These are phyloP conservation scores for Blastobasis lacticolella DNA, from an alignment of 2,888 invertebrate genomes.

Conservation along the genomic window DNA sequence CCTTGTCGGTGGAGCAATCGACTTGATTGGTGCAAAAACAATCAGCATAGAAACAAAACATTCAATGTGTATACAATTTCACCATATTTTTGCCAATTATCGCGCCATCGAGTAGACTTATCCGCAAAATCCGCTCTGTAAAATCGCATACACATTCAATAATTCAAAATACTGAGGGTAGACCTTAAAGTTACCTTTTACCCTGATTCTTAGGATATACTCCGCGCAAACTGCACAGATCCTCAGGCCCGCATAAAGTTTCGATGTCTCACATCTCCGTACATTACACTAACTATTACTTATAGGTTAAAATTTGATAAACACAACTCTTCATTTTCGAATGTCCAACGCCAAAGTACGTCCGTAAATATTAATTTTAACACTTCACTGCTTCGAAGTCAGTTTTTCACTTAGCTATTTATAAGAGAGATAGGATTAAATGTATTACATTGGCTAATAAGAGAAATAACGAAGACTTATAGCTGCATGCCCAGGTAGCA, in stretches of 20 bases:
- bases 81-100: no score
- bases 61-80: no score
- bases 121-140: no score
- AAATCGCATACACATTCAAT: no score
- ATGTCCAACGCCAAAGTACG: neutral
- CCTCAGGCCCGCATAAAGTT: conserved; percentile 13
- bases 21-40: no score
- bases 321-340: conserved; percentile 14
- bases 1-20: no score
- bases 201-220: conserved; percentile 54
- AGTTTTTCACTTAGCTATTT: conserved; percentile 10
- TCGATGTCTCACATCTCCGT: conserved; percentile 28
- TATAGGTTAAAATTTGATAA: conserved; percentile 23
- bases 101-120: no score
- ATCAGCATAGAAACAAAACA: no score
- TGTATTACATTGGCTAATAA: conserved; percentile 26
- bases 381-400: conserved; percentile 6
- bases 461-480: conserved; percentile 17
- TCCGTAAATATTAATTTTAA: conserved; percentile 3
- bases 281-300: conserved; percentile 9
- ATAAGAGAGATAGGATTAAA: conserved; percentile 21
- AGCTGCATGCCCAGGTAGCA: conserved; percentile 50
- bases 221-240: conserved; percentile 38
- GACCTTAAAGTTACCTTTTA: conserved; percentile 21
- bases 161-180: no score